Conservation (phyloP, 2,888 invertebrate genomes). For the Agrochola litura region DNA sequence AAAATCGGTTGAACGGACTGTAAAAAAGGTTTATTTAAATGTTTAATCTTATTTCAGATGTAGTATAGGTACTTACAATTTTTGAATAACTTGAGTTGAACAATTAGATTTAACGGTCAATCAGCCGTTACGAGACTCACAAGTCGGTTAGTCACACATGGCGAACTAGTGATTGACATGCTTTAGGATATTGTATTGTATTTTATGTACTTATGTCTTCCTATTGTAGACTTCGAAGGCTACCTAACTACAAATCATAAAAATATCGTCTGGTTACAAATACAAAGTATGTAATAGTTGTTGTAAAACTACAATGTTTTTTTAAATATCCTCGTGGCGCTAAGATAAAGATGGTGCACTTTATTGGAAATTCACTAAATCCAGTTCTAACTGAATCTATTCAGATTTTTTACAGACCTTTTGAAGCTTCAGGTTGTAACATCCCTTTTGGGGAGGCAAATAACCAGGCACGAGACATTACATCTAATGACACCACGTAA, state of each 20-base stretch:
- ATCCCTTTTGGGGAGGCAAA: neutral
- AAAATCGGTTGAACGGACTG: no score
- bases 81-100: constrained; percentile 4
- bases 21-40: no score
- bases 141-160: constrained; percentile 31
- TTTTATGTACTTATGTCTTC: neutral
- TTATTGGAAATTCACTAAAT: neutral
- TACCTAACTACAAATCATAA: constrained; percentile 8
- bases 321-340: constrained; percentile 4
- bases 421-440: neutral
- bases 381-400: neutral
- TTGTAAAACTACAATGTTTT: constrained; percentile 7
- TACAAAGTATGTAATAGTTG: neutral
- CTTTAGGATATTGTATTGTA: constrained; percentile 32
- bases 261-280: constrained; percentile 1
- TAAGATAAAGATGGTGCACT: neutral
- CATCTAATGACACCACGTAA: neutral
- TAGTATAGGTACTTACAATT: neutral
- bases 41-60: no score
- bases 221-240: constrained; percentile 20
- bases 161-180: constrained; percentile 9
- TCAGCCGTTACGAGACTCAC: constrained; percentile 16
- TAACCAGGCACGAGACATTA: neutral
- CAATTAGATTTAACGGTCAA: constrained; percentile 35
- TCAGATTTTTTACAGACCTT: neutral